Evolutionary conservation across 2,888 invertebrate genomes (phyloP).

Genomic region (Blastobasis lacticolella): DNA sequence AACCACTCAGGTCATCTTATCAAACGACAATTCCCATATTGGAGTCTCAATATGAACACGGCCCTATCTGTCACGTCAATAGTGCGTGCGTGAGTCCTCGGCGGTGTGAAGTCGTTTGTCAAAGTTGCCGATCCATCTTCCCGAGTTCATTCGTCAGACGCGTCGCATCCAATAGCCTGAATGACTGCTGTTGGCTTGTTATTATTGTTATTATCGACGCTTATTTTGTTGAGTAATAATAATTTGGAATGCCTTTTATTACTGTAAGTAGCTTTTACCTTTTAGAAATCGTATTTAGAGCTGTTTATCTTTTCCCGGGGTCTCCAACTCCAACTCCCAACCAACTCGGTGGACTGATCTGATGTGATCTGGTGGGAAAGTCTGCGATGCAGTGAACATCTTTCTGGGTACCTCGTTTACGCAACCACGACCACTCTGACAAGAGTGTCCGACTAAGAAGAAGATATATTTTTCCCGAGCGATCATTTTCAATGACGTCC

Average conservation of each 20-base stretch:
- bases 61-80: slow-evolving; percentile 11
- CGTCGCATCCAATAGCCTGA: slow-evolving; percentile 5
- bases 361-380: no score
- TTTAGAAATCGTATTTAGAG: neutral
- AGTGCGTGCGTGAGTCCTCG: slow-evolving; percentile 26
- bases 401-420: no score
- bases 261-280: neutral
- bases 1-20: no score
- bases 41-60: neutral
- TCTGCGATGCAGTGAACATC: no score
- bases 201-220: neutral
- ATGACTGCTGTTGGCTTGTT: neutral
- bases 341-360: no score
- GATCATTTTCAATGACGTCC: no score
- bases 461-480: no score
- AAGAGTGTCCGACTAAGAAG: no score
- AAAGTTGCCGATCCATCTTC: slow-evolving; percentile 46
- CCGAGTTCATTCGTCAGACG: slow-evolving; percentile 43
- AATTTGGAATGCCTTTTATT: neutral
- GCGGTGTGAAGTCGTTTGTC: slow-evolving; percentile 41
- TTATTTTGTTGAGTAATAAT: neutral
- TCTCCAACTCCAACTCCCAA: no score
- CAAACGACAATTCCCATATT: no score
- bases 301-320: neutral
- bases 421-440: no score